Evolutionary conservation across 1,140 invertebrate genomes (phyloP).

Genomic region (Drosophila hydei): DNA sequence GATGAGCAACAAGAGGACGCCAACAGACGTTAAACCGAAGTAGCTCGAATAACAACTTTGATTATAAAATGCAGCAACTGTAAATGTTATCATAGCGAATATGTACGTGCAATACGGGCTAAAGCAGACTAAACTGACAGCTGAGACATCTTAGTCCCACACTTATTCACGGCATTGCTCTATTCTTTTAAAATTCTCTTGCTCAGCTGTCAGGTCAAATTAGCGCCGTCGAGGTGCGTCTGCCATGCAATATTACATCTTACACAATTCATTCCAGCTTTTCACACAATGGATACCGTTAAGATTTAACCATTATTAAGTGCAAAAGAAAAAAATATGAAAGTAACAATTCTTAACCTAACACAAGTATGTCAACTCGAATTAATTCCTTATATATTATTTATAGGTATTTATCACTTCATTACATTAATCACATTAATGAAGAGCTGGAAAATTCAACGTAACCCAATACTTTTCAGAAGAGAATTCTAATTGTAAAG

Average conservation of each 20-base stretch:
- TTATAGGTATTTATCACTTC: too few species aligned
- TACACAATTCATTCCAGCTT: background rate
- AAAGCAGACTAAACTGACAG: slow-evolving; percentile 17
- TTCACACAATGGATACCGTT: too few species aligned
- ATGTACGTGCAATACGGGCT: slow-evolving; percentile 58
- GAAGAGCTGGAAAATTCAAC: too few species aligned
- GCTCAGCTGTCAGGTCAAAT: slow-evolving; percentile 41
- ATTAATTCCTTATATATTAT: too few species aligned
- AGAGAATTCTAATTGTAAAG: too few species aligned
- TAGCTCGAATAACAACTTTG: slow-evolving; percentile 75
- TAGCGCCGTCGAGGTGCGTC: slow-evolving; percentile 29
- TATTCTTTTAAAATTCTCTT: slow-evolving; percentile 19
- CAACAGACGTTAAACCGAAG: slow-evolving; percentile 65
- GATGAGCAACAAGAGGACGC: slow-evolving; percentile 57
- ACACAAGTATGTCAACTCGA: too few species aligned
- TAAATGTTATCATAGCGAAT: slow-evolving; percentile 73
- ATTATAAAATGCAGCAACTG: slow-evolving; percentile 80
- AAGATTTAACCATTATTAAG: too few species aligned
- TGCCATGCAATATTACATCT: slow-evolving; percentile 22
- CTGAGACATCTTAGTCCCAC: background rate
- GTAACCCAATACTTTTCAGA: too few species aligned
- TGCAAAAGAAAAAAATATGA: too few species aligned
- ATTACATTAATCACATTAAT: too few species aligned
- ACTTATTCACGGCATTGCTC: slow-evolving; percentile 38
- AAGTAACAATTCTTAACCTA: too few species aligned